These are phyloP conservation scores for Engraulis encrasicolus DNA, from an alignment of 2,113 vertebrate genomes.

Conservation along the genomic window DNA sequence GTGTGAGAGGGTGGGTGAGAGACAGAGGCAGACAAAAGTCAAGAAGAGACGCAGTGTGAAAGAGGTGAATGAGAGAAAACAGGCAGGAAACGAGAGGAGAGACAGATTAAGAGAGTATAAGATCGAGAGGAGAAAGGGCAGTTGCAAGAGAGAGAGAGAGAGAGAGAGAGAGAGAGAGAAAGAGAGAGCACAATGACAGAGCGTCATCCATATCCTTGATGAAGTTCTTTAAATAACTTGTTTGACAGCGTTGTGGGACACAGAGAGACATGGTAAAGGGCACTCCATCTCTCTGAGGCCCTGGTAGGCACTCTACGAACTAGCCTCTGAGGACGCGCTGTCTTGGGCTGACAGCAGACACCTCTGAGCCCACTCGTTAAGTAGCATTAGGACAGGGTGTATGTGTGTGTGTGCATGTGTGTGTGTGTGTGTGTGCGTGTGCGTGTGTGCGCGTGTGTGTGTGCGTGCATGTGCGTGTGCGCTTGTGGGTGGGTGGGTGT, in stretches of 20 bases:
- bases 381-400: neutral
- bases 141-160: no score
- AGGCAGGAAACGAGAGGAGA: no score
- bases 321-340: neutral
- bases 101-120: no score
- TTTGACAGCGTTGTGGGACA: slow-evolving; percentile 22
- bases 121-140: no score
- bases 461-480: no score
- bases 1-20: neutral
- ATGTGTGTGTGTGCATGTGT: no score
- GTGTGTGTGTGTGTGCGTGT: no score
- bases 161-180: neutral
- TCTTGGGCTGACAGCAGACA: neutral
- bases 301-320: neutral
- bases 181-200: neutral
- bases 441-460: no score
- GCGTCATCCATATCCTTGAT: slow-evolving; percentile 25
- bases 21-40: neutral
- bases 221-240: slow-evolving; percentile 35
- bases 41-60: no score
- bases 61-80: no score
- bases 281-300: neutral
- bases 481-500: no score
- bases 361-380: neutral
- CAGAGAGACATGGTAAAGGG: slow-evolving; percentile 11